Evolutionary conservation across 2,888 invertebrate species (phyloP), one percentile per base, ranked within the genome.

Genomic region (Trachelus stipa): DNA sequence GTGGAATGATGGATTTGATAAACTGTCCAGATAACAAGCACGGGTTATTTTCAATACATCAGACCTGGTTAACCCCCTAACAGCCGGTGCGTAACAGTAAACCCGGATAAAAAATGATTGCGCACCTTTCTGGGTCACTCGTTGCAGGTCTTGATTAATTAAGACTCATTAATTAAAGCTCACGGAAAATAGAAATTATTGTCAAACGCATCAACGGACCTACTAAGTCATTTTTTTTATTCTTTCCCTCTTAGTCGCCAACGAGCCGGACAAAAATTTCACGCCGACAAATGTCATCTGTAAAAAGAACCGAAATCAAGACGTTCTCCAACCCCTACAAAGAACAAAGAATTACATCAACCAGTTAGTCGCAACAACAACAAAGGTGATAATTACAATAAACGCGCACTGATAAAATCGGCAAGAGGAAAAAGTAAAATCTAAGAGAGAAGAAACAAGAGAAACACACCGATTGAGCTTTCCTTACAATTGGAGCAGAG

Each of bases 21-120:
- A 85, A 83, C 84, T 83, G 86, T 85, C 85, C 82, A 85, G 85
- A 87, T 86, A 87, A 79, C 80, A 80, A 80, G 82, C 85, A 79
- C 81, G 85, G 84, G 82, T 83, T 85, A 86, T 84, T 87, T 85
- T 87, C 87, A 83, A 87, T 87, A 85, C 84, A 85, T 87, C 86
- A 87, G 81, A 75, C 79, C 81, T 81, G 80, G 84, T 84, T 86
- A 86, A 85, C 84, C 79, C 74, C 73, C 74, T 69, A 37, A 56
- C 34, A 37, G 71, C 34, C 68, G 15, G 33, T 56, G 33, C 71
- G 71, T 71, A 71, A 71, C 71, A 71, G 71, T 71, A 30, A 71
- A 12, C 71, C 31, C 4, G 34, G 68, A 69, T 73, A 75, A 76
- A 76, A 76, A 75, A 75, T 40, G 31, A 73, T 56, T 69, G 69